Conservation (phyloP, 2,888 invertebrate genomes). For the Monochamus alternatus region DNA sequence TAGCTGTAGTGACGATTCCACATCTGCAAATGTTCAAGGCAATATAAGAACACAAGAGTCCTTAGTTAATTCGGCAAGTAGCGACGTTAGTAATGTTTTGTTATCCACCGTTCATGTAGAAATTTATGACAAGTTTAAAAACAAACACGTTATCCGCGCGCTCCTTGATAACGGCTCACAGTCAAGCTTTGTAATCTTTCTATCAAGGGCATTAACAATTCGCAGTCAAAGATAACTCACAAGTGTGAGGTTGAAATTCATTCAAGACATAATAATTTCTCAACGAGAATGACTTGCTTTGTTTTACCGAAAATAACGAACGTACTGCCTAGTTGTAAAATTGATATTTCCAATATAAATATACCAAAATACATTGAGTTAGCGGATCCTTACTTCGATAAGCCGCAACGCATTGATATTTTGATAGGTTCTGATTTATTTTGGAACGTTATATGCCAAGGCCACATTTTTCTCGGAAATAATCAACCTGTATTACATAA, state of each 20-base stretch:
- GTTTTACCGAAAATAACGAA: no score
- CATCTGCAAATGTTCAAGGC: background rate
- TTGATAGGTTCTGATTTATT: slow-evolving; percentile 24
- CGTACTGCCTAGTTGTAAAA: no score
- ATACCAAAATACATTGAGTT: no score
- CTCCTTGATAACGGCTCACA: slow-evolving; percentile 18
- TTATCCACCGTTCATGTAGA: slow-evolving; percentile 10
- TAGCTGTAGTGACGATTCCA: background rate
- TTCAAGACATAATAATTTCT: no score
- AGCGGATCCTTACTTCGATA: slow-evolving; percentile 4
- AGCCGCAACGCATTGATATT: slow-evolving; percentile 17
- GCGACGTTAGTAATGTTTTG: slow-evolving; percentile 16
- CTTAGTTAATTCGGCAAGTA: slow-evolving; percentile 13
- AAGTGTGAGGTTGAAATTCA: no score
- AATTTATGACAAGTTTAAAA: slow-evolving; percentile 15
- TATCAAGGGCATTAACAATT: no score
- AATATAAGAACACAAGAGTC: background rate
- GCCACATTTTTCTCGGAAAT: no score
- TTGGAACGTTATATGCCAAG: no score
- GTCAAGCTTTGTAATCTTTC: slow-evolving; percentile 19
- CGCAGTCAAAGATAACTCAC: no score
- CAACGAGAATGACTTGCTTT: no score
- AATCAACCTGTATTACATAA: no score
- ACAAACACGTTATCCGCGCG: slow-evolving; percentile 21
- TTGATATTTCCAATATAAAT: no score